A percentile compares a stretch with the other conserved stretches of the same genome.
Evolutionary conservation across 2,113 vertebrate species (phyloP).

Genomic region (Pithys albifrons): DNA sequence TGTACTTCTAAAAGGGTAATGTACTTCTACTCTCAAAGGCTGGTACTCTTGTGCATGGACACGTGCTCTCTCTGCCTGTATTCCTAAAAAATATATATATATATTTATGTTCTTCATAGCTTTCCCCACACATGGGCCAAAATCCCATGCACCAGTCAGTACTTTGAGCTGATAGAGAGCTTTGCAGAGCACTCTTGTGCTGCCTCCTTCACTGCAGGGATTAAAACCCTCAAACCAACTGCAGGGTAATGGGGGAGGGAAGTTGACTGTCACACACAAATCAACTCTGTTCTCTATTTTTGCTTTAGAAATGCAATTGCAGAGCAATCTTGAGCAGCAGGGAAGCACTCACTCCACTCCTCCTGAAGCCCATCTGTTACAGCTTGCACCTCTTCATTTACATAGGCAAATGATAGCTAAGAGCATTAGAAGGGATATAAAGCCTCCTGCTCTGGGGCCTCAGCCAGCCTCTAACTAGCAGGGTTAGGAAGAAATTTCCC

Average conservation of each 20-base stretch:
- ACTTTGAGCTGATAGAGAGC: neutral
- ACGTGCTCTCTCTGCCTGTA: neutral
- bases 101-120: neutral
- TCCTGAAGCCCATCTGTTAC: slow-evolving; percentile 62
- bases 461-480: slow-evolving; percentile 29
- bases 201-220: slow-evolving; percentile 10
- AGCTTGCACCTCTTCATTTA: slow-evolving; percentile 55
- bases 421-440: slow-evolving; percentile 39
- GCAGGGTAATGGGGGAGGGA: slow-evolving; percentile 38
- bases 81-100: neutral
- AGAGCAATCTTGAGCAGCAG: slow-evolving; percentile 54
- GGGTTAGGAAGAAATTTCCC: slow-evolving; percentile 30
- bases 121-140: neutral
- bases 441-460: neutral
- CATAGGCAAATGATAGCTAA: slow-evolving; percentile 57
- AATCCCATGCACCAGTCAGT: rapidly evolving
- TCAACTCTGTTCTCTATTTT: slow-evolving; percentile 8
- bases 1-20: neutral
- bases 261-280: slow-evolving; percentile 4
- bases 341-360: slow-evolving; percentile 36
- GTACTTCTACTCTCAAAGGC: neutral
- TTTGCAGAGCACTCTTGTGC: neutral
- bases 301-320: slow-evolving; percentile 48
- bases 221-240: slow-evolving; percentile 7
- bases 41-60: neutral